Percentiles rank a stretch among this genome's conserved stretches.
These are phyloP conservation scores for Petroica traversi DNA, from an alignment of 2,113 vertebrate genomes.

Conservation along the genomic window DNA sequence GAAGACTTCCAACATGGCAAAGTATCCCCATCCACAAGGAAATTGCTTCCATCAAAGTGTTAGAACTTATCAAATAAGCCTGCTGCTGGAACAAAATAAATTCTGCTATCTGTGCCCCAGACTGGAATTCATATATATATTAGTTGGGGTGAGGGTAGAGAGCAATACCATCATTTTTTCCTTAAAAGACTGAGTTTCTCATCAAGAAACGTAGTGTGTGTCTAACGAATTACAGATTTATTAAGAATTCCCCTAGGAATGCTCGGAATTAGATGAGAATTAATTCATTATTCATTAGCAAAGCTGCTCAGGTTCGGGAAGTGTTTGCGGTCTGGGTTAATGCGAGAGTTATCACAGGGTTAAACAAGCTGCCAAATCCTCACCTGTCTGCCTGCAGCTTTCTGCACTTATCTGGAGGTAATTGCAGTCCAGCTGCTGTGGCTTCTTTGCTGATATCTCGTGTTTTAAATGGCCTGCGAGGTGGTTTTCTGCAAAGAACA, in stretches of 20 bases:
- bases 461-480: neutral
- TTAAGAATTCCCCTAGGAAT: neutral
- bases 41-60: neutral
- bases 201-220: neutral
- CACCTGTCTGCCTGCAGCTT: constrained; percentile 26
- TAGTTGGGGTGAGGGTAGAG: neutral
- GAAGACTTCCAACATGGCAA: neutral
- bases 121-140: neutral
- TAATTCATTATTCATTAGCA: constrained; percentile 37
- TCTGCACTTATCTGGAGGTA: neutral
- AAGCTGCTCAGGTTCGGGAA: neutral
- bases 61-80: neutral
- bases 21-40: neutral
- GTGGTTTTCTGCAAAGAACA: neutral
- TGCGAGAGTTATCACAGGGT: neutral
- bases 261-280: neutral
- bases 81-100: neutral
- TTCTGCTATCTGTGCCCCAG: neutral
- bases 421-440: constrained; percentile 10
- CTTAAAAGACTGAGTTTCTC: neutral
- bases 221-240: neutral
- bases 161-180: neutral
- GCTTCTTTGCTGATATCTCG: neutral
- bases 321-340: neutral
- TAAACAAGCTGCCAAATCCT: constrained; percentile 22